These are phyloP conservation scores for Craterocephalus amniculus DNA, from an alignment of 2,797 vertebrate genomes.

Conservation along the genomic window DNA sequence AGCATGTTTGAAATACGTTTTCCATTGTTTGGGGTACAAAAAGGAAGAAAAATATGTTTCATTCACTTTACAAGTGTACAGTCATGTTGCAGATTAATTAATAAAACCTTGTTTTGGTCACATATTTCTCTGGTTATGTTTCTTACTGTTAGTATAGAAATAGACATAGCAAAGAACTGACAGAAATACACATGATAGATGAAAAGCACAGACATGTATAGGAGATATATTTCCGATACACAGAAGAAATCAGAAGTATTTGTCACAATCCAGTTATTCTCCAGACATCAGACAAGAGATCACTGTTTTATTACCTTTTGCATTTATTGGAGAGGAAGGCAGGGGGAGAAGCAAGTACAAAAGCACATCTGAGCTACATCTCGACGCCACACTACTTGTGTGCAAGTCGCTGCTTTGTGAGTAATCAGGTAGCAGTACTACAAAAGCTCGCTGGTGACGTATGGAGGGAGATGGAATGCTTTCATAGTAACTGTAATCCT, in stretches of 20 bases:
- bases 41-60: not conserved
- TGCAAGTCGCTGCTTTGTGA: slow-evolving; percentile 28
- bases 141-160: too few relatives aligned
- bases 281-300: not conserved
- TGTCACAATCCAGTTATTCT: too few relatives aligned
- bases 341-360: slow-evolving; percentile 60
- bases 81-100: slow-evolving; percentile 24
- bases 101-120: slow-evolving; percentile 61
- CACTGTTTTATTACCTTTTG: slow-evolving; percentile 36
- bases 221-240: too few relatives aligned
- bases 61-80: not conserved
- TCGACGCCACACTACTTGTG: slow-evolving; percentile 45
- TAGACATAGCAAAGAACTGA: too few relatives aligned
- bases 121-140: not conserved
- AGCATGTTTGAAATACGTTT: not conserved
- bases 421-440: slow-evolving; percentile 33
- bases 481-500: slow-evolving; percentile 7
- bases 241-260: too few relatives aligned
- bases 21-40: not conserved
- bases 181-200: too few relatives aligned
- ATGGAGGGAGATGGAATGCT: slow-evolving; percentile 18
- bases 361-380: slow-evolving; percentile 68
- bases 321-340: slow-evolving; percentile 65
- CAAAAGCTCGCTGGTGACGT: slow-evolving; percentile 38
- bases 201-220: too few relatives aligned